A percentile compares a stretch with the other conserved stretches of the same genome.
Evolutionary conservation across 2,113 vertebrate species (phyloP).

Genomic region (Hiodon tergisus): DNA sequence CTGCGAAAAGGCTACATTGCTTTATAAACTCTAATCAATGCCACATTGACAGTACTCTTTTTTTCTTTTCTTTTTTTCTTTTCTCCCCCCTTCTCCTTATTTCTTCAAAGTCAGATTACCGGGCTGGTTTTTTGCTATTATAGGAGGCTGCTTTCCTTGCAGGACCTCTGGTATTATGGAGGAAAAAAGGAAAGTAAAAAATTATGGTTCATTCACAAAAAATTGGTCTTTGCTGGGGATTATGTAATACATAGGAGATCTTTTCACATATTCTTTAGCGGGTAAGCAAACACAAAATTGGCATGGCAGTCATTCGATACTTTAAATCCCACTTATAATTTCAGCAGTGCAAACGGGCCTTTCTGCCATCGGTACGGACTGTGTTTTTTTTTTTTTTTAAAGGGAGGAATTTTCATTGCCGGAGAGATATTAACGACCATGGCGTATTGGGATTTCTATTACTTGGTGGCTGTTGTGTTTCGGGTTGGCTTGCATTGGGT

Average conservation of each 20-base stretch:
- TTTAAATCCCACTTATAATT: background rate
- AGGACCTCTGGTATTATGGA: slow-evolving; percentile 16
- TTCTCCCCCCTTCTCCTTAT: too few relatives aligned
- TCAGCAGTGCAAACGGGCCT: too few relatives aligned
- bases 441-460: background rate
- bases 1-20: slow-evolving; percentile 42
- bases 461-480: background rate
- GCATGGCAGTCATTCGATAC: background rate
- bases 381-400: too few relatives aligned
- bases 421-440: background rate
- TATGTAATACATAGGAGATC: too few relatives aligned
- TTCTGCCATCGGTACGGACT: too few relatives aligned
- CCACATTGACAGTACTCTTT: slow-evolving; percentile 33
- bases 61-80: background rate
- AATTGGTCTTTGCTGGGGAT: background rate
- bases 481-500: too few relatives aligned
- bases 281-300: background rate
- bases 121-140: background rate
- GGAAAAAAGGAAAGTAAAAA: background rate
- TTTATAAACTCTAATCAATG: slow-evolving; percentile 42
- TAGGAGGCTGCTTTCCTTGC: slow-evolving; percentile 10
- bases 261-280: background rate
- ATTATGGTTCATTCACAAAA: slow-evolving; percentile 6
- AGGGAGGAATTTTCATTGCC: too few relatives aligned
- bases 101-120: background rate